Evolutionary conservation across 2,113 vertebrate species (phyloP).

Genomic region (Hypanus sabinus): DNA sequence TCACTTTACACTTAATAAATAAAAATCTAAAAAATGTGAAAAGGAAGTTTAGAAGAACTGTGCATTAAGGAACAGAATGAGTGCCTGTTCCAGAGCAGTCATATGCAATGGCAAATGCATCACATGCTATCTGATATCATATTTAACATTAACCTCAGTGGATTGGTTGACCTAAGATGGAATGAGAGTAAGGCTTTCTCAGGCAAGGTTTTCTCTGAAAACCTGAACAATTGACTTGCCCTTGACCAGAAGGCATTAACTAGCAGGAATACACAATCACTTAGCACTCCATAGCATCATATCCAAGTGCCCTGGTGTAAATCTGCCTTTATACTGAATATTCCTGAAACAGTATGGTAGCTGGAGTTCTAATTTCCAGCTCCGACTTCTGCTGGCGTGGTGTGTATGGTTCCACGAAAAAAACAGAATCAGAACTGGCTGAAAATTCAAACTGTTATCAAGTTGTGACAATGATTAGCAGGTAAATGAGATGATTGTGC

Average conservation of each 20-base stretch:
- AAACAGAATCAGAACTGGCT: not conserved
- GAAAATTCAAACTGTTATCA: not conserved
- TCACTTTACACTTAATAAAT: not conserved
- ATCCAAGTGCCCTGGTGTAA: no score
- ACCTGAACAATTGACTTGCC: not conserved
- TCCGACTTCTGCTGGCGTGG: not conserved
- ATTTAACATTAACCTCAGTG: not conserved
- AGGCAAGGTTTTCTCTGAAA: no score
- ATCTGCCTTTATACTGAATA: not conserved
- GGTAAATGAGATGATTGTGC: not conserved
- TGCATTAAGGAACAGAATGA: not conserved
- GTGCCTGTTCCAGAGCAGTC: not conserved
- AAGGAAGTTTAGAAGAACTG: not conserved
- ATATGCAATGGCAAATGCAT: not conserved
- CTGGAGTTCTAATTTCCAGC: not conserved
- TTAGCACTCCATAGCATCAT: not conserved
- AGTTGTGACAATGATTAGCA: not conserved
- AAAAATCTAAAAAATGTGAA: not conserved
- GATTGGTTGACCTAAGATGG: not conserved
- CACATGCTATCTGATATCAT: not conserved
- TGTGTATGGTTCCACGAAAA: not conserved
- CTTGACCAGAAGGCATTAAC: not conserved
- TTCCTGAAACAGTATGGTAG: not conserved
- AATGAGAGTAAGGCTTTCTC: not conserved
- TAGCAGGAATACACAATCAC: not conserved